Base-by-base conservation (phyloP, 2,888 invertebrate species). In the Bhutanitis thaidina region DNA sequence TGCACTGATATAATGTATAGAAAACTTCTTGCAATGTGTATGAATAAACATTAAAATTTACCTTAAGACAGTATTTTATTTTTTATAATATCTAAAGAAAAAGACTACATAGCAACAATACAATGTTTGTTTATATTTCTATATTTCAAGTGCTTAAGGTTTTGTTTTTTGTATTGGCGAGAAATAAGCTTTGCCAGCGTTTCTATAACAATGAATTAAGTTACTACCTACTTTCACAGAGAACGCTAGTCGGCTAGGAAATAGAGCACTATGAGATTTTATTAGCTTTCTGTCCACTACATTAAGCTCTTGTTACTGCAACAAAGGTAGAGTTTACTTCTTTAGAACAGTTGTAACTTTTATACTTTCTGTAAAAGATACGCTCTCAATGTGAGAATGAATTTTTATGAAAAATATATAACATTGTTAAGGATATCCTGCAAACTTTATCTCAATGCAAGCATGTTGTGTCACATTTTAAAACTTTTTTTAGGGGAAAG, bases 241-340 rank as follows among this genome's bases (percentile, higher is more conserved):
- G 27, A 27, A 5, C 7, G 7, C 27, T 27, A 27, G 36, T 15
- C 38, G 13, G 27, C 29, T 12, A 14, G 29, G 40, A 40, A 40
- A 40, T 29, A 14, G 8, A 40, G 12, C 25, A 38, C n/a, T 20
- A 38, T 29, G 29, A 25, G 40, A 13, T 40, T 40, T 40, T 40
- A 40, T 40, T 40, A 40, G 9, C 40, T 40, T 40, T 40, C 40
- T 40, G 40, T 40, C 40, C 40, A 40, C 40, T 40, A 27, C 25
- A 29, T 40, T 40, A 9, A 40, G 9, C 29, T 14, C 29, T 40
- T 40, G 29, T 40, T 40, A 27, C 10, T 38, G 20, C 20, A 29
- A 29, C 29, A 40, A 40, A 40, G 29, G 14, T 27, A 4, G 29
- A 29, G 27, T 29, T 27, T 14, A 29, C 20, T 12, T 40, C 39